Evolutionary conservation across 2,113 vertebrate species (phyloP).

Genomic region (Amazona vittata): DNA sequence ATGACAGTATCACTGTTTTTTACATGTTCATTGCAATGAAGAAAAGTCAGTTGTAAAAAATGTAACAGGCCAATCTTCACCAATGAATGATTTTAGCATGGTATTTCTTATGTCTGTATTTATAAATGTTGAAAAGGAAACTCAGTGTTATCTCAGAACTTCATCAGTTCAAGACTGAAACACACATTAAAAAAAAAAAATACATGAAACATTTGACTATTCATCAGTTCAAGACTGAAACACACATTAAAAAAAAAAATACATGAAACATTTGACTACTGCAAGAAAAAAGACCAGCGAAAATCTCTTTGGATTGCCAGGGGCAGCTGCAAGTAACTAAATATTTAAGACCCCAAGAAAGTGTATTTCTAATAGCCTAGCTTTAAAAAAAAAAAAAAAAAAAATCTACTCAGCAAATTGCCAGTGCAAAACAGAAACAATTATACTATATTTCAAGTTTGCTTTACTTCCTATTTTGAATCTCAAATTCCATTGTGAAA

Average conservation of each 20-base stretch:
- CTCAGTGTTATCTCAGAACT: neutral
- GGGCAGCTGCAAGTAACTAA: neutral
- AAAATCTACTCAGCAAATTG: neutral
- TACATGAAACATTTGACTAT: neutral
- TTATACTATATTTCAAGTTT: neutral
- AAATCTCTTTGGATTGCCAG: neutral
- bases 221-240: neutral
- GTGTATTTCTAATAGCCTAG: neutral
- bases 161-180: neutral
- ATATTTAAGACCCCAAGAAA: neutral
- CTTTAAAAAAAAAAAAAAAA: neutral
- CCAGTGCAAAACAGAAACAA: neutral
- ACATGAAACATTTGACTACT: neutral
- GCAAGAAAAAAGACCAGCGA: neutral
- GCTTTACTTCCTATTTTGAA: neutral
- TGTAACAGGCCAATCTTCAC: neutral
- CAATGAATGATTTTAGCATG: neutral
- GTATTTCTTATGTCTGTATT: neutral
- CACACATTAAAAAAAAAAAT: neutral
- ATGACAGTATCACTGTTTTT: slow-evolving; percentile 32
- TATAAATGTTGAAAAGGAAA: neutral
- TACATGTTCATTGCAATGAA: neutral
- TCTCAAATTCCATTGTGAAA: neutral
- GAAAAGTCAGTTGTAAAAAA: neutral
- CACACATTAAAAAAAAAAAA: neutral